Percentiles rank a stretch among this genome's conserved stretches.
phyloP scores from a whole-genome alignment of 2,888 invertebrate species.

The Synanthedon tipuliformis region DNA sequence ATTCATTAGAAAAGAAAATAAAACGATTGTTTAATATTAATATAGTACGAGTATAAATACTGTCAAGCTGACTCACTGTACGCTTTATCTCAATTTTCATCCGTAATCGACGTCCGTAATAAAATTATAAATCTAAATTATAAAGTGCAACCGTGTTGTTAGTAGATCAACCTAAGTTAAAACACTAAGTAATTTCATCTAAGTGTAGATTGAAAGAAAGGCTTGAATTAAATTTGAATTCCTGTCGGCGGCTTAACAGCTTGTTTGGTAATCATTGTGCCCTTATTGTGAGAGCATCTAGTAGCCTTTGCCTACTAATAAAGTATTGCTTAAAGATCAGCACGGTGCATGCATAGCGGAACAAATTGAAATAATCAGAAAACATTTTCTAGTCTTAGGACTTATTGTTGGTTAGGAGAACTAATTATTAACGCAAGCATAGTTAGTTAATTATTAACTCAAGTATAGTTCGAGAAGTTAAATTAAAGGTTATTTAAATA shows the following conservation, averaged over 20 bases:
- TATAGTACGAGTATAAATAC: neutral
- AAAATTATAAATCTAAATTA: neutral
- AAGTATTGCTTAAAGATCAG: slow-evolving; percentile 3
- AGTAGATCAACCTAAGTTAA: neutral
- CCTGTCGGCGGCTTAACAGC: slow-evolving; percentile 9
- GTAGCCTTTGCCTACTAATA: slow-evolving; percentile 7
- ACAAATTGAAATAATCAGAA: slow-evolving; percentile 6
- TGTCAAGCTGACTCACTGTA: neutral
- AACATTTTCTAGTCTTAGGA: neutral
- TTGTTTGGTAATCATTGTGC: slow-evolving; percentile 20
- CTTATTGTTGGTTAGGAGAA: no score
- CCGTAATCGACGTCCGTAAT: neutral
- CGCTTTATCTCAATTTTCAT: slow-evolving; percentile 1
- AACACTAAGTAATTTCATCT: neutral
- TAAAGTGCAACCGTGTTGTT: neutral
- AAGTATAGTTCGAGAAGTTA: no score
- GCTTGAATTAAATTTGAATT: neutral
- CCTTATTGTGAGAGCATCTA: slow-evolving; percentile 16
- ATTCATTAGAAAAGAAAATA: no score
- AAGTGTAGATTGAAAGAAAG: neutral
- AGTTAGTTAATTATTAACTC: no score
- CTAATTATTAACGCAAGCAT: no score
- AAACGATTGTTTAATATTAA: no score
- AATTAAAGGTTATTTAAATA: no score
- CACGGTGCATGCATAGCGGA: slow-evolving; percentile 4